These are phyloP conservation scores for Anguilla obscura DNA, from an alignment of 2,797 vertebrate species.

Conservation along the genomic window DNA sequence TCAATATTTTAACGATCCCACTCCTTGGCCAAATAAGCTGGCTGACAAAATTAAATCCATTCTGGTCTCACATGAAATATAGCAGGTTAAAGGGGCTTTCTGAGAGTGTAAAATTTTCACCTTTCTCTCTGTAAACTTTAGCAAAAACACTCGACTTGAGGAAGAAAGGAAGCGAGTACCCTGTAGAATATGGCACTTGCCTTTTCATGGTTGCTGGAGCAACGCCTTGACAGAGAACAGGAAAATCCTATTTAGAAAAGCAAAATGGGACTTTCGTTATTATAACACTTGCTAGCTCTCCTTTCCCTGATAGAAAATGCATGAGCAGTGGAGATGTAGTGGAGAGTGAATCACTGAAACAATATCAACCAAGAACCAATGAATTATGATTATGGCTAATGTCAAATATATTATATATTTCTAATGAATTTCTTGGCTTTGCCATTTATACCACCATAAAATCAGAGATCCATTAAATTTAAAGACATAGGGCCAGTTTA, in stretches of 20 bases:
- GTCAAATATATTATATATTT: too few relatives aligned
- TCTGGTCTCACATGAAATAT: neutral
- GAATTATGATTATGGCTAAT: neutral
- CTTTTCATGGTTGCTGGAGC: neutral
- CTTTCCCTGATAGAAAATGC: neutral
- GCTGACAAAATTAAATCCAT: constrained; percentile 4
- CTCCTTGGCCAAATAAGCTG: neutral
- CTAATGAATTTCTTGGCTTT: neutral
- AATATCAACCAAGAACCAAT: too few relatives aligned
- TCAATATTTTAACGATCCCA: neutral
- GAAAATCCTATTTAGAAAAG: neutral
- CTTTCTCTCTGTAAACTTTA: neutral
- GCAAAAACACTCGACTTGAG: neutral
- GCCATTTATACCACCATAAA: neutral
- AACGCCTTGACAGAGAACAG: neutral
- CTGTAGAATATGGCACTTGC: neutral
- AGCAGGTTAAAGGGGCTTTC: neutral
- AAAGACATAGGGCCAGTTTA: neutral
- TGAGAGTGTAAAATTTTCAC: neutral
- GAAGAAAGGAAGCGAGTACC: neutral
- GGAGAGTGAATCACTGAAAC: neutral
- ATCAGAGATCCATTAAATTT: neutral
- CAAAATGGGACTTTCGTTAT: neutral
- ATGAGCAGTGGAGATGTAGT: neutral
- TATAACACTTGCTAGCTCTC: neutral